Conservation (phyloP, 2,888 invertebrate species). For the Eupeodes latifasciatus region DNA sequence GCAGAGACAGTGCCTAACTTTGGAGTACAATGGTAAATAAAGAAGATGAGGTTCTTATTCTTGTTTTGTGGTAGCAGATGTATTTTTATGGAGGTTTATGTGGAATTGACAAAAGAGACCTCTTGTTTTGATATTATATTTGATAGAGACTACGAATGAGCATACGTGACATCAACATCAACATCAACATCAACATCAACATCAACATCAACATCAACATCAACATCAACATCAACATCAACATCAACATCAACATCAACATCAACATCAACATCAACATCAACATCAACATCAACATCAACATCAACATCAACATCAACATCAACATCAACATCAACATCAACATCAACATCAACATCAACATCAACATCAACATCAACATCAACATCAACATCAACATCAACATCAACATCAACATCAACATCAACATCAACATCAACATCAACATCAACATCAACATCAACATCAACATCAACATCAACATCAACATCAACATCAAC, state of each 20-base stretch:
- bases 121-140: not conserved
- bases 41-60: not conserved
- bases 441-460: not conserved
- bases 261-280: not conserved
- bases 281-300: not conserved
- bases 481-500: not conserved
- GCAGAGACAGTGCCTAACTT: not conserved
- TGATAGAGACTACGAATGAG: conserved; percentile 61
- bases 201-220: not conserved
- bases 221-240: not conserved
- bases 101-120: not conserved
- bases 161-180: not conserved
- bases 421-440: not conserved
- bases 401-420: not conserved
- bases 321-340: not conserved
- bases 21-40: not conserved
- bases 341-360: not conserved
- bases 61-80: conserved; percentile 22
- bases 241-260: not conserved
- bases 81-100: conserved; percentile 51
- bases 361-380: not conserved
- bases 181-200: not conserved
- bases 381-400: not conserved
- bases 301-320: not conserved
- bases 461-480: not conserved